Base-by-base conservation (phyloP, 2,113 vertebrate genomes). In the Amazona vittata region DNA sequence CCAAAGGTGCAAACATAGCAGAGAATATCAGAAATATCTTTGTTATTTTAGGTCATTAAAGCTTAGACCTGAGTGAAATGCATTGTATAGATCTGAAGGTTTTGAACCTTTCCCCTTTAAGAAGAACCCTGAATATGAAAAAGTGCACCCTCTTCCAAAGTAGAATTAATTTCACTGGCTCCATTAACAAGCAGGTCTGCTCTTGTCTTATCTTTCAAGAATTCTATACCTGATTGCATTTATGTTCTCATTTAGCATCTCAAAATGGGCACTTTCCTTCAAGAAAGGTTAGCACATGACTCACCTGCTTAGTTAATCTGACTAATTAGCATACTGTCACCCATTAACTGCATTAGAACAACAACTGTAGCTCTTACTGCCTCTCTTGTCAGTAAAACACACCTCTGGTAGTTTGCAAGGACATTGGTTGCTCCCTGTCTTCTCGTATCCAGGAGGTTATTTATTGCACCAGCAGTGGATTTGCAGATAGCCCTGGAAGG, bases 271-370 rank as follows among this genome's bases (percentile, higher is more conserved):
- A 96, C 96, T 98, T 98, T 95, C 95, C 97, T 97, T 98, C 96
- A 95, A 97, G 97, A 97, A 96, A 97, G 98, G 95, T 97, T 98
- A 97, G 90, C 94, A 95, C 96, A 97, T 98, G 97, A 98, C 97
- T 98, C 98, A 98, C 95, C 96, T 94, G 97, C 97, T 98, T 98
- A 97, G 98, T 98, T 98, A 98, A 98, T 97, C 97, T 97, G 97
- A 96, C 97, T 98, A 98, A 98, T 98, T 98, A 98, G 97, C 98
- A 98, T 98, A 98, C 97, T 96, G 96, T 97, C 93, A 41, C 96
- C 97, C 94, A 97, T 97, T 98, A 98, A 97, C 94, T 97, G 88
- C 94, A 96, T 97, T 98, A 97, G 94, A 98, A 98, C 97, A 97
- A 98, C 94, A 97, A 98, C 94, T 89, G 50, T 80, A 90, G 77